Evolutionary conservation across 1,140 invertebrate species (phyloP), one percentile per base, ranked within the genome.

Genomic region (Eumaeus atala): DNA sequence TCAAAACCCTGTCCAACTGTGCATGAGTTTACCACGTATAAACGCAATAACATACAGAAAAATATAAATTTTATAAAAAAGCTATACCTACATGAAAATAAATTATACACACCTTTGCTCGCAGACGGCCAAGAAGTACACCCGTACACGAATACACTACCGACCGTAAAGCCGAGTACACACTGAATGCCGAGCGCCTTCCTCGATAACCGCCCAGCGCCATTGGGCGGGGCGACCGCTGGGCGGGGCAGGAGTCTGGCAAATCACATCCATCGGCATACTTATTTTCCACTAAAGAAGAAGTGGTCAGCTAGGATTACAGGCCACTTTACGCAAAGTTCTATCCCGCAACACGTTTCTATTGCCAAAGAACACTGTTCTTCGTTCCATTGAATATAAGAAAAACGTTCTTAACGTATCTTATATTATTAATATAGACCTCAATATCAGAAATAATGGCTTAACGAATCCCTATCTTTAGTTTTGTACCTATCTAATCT

Each of bases 201-300:
- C 28, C 48, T 38, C 50, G 49, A n/a, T n/a, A 54, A 62, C 75
- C 76, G 75, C 79, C 77, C 76, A 78, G 61, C 59, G 34, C 12
- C 9, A 54, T 58, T 74, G 61, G 82, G 82, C 82, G 82, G 77
- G 44, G 79, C 75, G 11, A 61, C n/a, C 7, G 59, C 62, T 80
- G 68, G 82, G 82, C 77, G 79, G 69, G 72, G 58, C 72, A 28
- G 18, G 9, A 17, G 40, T 11, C 21, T 66, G 54, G 65, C 78
- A 79, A 83, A 82, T 81, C 72, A 72, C 67, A 68, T 61, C 61
- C 66, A 66, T 61, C 70, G 49, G 49, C 38, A 67, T 58, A 70
- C 66, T 76, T 75, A 76, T 80, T 83, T 80, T 80, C 71, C 62
- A 56, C 54, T 57, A 64, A 71, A 74, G 65, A 64, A 74, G 64